Percentiles rank a stretch among this genome's conserved stretches.
Conservation (phyloP, 2,888 invertebrate genomes). For the Drosophila peninsularis region DNA sequence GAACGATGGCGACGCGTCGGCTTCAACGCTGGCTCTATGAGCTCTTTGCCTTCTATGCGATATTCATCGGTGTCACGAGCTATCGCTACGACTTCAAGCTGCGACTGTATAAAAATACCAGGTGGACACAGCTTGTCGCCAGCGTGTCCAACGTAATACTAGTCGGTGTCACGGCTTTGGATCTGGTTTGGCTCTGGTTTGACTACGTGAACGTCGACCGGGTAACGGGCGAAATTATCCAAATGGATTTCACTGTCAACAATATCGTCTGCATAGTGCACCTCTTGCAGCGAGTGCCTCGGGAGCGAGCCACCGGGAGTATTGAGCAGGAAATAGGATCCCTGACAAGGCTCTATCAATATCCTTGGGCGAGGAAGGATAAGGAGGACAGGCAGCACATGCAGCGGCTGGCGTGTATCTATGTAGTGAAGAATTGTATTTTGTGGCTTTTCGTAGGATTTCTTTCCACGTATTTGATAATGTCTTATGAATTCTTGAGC, state of each 20-base stretch:
- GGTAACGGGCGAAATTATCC: neutral
- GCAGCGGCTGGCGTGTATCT: slow-evolving; percentile 11
- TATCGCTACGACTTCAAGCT: slow-evolving; percentile 42
- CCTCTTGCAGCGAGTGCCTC: slow-evolving; percentile 25
- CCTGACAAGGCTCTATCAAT: slow-evolving; percentile 20
- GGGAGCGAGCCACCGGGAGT: slow-evolving; percentile 17
- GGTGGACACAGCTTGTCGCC: slow-evolving; percentile 32
- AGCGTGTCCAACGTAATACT: slow-evolving; percentile 28
- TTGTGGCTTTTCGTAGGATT: slow-evolving; percentile 7
- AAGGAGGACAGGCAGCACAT: neutral
- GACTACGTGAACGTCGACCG: neutral
- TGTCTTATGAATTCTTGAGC: rapidly evolving
- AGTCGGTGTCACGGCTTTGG: rapidly evolving
- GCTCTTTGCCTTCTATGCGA: slow-evolving; percentile 30
- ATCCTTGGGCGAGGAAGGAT: neutral
- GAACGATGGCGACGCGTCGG: neutral
- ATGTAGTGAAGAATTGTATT: slow-evolving; percentile 19
- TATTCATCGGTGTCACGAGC: slow-evolving; percentile 42
- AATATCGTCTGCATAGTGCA: slow-evolving; percentile 28
- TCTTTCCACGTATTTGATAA: neutral
- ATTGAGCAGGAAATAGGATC: slow-evolving; percentile 13
- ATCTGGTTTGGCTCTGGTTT: neutral
- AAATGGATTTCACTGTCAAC: slow-evolving; percentile 16
- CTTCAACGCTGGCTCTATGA: slow-evolving; percentile 19
- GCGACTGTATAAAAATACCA: slow-evolving; percentile 12